Percentiles rank a stretch among this genome's conserved stretches.
Conservation (phyloP, 2,113 vertebrate species). For the Lasiurus borealis region DNA sequence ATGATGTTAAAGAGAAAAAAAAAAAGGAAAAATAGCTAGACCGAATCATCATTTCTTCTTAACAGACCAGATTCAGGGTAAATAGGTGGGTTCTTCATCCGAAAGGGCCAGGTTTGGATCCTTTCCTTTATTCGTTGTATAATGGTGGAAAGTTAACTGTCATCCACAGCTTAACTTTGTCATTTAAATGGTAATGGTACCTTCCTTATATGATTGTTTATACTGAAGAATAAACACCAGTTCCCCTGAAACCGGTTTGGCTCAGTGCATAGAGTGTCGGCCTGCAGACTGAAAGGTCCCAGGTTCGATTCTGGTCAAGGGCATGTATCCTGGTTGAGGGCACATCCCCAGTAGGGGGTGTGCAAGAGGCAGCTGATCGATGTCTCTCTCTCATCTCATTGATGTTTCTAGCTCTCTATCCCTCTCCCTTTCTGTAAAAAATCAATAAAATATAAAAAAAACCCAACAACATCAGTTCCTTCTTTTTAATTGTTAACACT, state of each 20-base stretch:
- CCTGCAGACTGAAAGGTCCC: no score
- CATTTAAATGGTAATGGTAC: neutral
- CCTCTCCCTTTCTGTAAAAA: no score
- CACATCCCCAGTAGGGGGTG: no score
- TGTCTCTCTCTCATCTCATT: no score
- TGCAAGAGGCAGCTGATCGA: no score
- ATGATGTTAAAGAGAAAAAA: neutral
- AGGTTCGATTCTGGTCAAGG: no score
- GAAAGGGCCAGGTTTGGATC: neutral
- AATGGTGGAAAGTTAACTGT: neutral
- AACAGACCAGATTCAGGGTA: neutral
- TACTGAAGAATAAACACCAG: neutral
- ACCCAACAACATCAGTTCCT: neutral
- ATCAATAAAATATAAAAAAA: no score
- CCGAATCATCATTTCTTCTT: neutral
- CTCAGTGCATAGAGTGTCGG: no score
- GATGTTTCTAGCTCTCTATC: no score
- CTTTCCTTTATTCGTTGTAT: neutral
- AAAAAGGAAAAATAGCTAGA: neutral
- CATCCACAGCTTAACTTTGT: neutral
- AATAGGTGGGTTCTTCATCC: neutral
- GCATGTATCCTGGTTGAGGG: no score
- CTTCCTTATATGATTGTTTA: neutral
- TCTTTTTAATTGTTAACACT: neutral
- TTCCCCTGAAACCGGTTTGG: neutral